Evolutionary conservation across 2,113 vertebrate species (phyloP), one percentile per base, ranked within the genome.

Genomic region (Delphinapterus leucas): DNA sequence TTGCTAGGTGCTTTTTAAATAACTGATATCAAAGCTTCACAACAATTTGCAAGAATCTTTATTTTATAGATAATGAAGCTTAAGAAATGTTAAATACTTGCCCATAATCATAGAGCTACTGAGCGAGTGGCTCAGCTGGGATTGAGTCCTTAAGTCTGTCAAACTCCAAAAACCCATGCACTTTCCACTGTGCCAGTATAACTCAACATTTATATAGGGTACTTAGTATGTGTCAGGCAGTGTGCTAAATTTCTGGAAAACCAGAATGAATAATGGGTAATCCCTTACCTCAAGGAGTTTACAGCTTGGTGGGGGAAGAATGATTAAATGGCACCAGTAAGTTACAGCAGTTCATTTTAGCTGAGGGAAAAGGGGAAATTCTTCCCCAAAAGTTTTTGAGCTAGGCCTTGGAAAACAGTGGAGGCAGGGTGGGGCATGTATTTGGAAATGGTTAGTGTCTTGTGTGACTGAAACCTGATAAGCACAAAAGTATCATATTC

Each of bases 41-140:
- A 70, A n/a, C 47, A 86, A 79, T 90, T 93, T 80, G 55, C 3
- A 86, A 85, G 28, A 70, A 80, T 26, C 90, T 73, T 83, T 68
- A 80, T 63, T 70, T 76, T 89, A 61, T 61, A 68, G 4, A 49
- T 77, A 93, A 36, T 84, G 49, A 84, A 41, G 9, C 25, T 68
- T 85, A 90, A 96, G 90, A 83, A 93, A 93, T 82, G 47, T 81
- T 81, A 92, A 71, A 67, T 71, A 47, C 36, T 81, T 88, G 47
- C 14, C 38, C 49, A 33, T 38, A 81, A 49, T 84, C 70, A 77
- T 83, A 49, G 28, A 93, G 70, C 21, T 87, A 77, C 26, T 41
- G 20, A 76, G n/a, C 82, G 18, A 65, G 15, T 83, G 26, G 28
- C n/a, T 87, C 87, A 65, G 31, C 44, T 73, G 60, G 4, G 44